Percentiles rank a stretch among this genome's conserved stretches.
phyloP scores from a whole-genome alignment of 2,888 invertebrate genomes.

The Chymomyza fuscimana region DNA sequence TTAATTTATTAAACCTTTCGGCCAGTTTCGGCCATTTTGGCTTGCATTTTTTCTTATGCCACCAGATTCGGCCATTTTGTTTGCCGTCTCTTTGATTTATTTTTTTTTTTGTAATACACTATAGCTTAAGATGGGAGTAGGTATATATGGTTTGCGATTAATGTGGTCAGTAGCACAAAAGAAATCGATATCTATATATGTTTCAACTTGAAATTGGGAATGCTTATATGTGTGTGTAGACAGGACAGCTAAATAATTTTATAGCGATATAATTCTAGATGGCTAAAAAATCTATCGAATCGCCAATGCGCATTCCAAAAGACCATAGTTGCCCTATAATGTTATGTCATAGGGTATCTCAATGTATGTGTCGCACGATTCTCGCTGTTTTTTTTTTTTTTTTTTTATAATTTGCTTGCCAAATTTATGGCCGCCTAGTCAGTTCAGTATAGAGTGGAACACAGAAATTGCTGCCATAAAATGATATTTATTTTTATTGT shows the following conservation, averaged over 20 bases:
- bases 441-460: constrained; percentile 1
- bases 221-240: too few relatives aligned
- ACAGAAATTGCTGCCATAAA: constrained; percentile 64
- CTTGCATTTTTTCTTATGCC: constrained; percentile 8
- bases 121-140: too few relatives aligned
- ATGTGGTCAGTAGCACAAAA: too few relatives aligned
- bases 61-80: not conserved
- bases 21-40: constrained; percentile 31
- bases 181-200: too few relatives aligned
- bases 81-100: constrained; percentile 17
- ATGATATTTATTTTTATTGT: constrained; percentile 71
- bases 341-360: too few relatives aligned
- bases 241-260: too few relatives aligned
- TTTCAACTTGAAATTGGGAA: too few relatives aligned
- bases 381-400: constrained; percentile 30
- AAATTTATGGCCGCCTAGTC: constrained; percentile 50
- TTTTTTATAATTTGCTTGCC: constrained; percentile 35
- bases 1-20: constrained; percentile 70
- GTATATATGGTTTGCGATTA: too few relatives aligned
- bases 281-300: too few relatives aligned
- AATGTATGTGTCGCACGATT: not conserved
- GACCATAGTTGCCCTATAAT: too few relatives aligned
- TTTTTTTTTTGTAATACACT: not conserved
- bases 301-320: too few relatives aligned
- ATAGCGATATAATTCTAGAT: too few relatives aligned